Conservation (phyloP, 2,113 vertebrate species). For the Brachyhypopomus occidentalis region DNA sequence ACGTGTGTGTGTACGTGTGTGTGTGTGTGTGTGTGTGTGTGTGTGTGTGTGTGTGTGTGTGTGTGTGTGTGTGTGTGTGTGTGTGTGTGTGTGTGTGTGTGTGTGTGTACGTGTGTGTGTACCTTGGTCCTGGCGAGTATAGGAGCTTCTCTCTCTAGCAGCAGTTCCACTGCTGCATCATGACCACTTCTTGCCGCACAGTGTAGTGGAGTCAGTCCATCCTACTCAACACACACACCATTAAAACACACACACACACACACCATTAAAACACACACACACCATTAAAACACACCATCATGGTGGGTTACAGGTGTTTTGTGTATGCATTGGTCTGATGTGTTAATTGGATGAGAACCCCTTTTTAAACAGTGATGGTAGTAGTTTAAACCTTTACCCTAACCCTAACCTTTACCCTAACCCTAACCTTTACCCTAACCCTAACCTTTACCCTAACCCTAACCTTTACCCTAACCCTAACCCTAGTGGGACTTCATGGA, state of each 20-base stretch:
- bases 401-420: no score
- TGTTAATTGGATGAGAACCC: no score
- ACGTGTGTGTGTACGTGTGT: conserved; percentile 50
- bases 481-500: no score
- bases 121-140: conserved; percentile 97
- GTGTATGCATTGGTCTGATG: no score
- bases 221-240: conserved; percentile 71
- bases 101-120: conserved; percentile 52
- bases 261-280: not conserved
- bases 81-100: conserved; percentile 37
- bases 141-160: conserved; percentile 90
- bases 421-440: no score
- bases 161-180: conserved; percentile 88
- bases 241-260: conserved; percentile 5
- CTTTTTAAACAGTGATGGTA: no score
- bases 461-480: no score
- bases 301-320: no score
- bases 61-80: conserved; percentile 19
- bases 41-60: conserved; percentile 68
- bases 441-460: no score
- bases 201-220: conserved; percentile 93
- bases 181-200: conserved; percentile 96
- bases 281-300: no score
- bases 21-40: conserved; percentile 13
- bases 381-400: no score